Percentiles rank a stretch among this genome's conserved stretches.
Conservation (phyloP, 2,113 vertebrate species). For the Coturnix japonica region DNA sequence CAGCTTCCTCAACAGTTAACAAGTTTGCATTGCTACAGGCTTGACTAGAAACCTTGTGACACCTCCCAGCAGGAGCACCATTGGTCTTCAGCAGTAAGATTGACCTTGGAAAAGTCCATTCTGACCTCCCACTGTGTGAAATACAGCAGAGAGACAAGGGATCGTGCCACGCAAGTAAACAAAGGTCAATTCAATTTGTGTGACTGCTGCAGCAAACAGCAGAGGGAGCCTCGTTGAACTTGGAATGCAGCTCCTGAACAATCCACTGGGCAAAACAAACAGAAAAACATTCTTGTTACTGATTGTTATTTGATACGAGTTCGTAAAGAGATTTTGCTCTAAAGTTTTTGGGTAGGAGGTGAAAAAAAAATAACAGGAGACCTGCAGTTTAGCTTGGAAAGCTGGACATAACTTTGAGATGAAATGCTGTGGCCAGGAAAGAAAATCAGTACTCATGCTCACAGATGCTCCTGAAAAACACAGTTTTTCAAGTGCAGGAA, state of each 20-base stretch:
- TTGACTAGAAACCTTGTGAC: slow-evolving; percentile 20
- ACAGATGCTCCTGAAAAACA: neutral
- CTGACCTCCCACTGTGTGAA: neutral
- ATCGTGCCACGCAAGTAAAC: neutral
- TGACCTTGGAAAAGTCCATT: slow-evolving; percentile 32
- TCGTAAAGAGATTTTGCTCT: neutral
- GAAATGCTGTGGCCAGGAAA: neutral
- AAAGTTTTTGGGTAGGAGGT: neutral
- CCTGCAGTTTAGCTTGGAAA: neutral
- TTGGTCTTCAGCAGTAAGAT: slow-evolving; percentile 2
- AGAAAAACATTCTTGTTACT: neutral
- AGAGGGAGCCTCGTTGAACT: neutral
- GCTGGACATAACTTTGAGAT: neutral
- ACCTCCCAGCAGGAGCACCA: slow-evolving; percentile 22
- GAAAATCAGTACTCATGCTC: no score
- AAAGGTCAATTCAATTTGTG: slow-evolving; percentile 14
- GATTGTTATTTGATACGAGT: neutral
- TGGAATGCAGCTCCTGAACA: neutral
- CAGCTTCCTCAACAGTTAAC: slow-evolving; percentile 8
- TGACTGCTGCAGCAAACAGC: neutral
- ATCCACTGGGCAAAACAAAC: rapidly evolving
- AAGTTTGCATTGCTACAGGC: slow-evolving; percentile 3
- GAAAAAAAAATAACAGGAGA: neutral
- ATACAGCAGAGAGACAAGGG: neutral
- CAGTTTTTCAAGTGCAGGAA: neutral